Evolutionary conservation across 1,140 invertebrate genomes (phyloP).

Genomic region (Chelonus insularis): DNA sequence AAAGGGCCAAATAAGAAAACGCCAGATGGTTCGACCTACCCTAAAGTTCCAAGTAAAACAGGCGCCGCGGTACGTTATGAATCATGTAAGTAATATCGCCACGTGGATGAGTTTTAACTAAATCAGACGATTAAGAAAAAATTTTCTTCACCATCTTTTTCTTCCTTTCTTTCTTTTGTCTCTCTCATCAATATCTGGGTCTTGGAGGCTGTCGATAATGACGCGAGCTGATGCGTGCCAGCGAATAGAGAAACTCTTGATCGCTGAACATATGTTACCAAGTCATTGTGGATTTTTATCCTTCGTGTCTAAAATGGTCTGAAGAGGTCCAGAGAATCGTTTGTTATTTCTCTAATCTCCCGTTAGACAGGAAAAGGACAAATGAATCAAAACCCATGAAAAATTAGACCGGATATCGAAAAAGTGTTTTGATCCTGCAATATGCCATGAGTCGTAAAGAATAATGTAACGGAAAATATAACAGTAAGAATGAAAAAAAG

Average conservation of each 20-base stretch:
- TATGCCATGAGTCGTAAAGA: conserved; percentile 31
- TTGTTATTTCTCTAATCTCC: conserved; percentile 42
- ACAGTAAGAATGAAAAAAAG: background rate
- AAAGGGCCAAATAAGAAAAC: conserved; percentile 40
- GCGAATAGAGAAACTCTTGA: background rate
- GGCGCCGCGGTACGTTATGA: no score
- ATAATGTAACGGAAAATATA: background rate
- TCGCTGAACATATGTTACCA: conserved; percentile 49
- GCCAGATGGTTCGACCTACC: conserved; percentile 43
- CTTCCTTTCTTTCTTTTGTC: conserved; percentile 21
- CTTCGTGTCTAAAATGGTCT: conserved; percentile 21
- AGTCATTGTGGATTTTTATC: conserved; percentile 20
- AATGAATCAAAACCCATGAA: conserved; percentile 24
- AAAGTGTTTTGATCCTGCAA: conserved; percentile 32
- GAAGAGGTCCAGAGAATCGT: conserved; percentile 20
- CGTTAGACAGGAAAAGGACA: conserved; percentile 35
- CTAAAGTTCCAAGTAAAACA: conserved; percentile 27
- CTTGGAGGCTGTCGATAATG: conserved; percentile 53
- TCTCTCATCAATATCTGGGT: no score
- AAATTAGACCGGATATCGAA: conserved; percentile 47
- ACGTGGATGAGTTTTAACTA: no score
- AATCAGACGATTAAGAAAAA: no score
- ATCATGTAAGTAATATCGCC: no score
- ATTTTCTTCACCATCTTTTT: conserved; percentile 28
- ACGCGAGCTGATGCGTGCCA: conserved; percentile 44